Percentiles rank a stretch among this genome's conserved stretches.
Conservation (phyloP, 2,888 invertebrate species). For the Drosophila paranaensis region DNA sequence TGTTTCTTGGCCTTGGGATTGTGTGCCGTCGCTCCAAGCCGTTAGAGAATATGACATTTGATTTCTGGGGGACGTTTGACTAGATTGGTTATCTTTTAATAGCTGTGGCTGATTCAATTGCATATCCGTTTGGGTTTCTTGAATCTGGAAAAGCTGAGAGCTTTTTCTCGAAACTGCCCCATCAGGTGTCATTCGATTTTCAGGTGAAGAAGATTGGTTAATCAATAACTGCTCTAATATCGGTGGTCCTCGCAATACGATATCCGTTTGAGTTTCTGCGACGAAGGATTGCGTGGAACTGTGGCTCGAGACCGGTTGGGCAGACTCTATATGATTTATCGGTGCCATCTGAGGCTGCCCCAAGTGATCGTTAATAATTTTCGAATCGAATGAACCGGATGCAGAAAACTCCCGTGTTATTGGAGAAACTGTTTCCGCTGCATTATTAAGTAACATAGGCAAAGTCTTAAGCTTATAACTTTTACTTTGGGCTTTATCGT, state of each 20-base stretch:
- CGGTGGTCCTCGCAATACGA: no score
- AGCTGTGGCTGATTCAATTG: neutral
- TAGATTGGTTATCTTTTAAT: neutral
- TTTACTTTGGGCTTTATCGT: neutral
- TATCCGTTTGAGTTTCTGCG: neutral
- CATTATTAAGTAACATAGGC: neutral
- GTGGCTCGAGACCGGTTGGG: neutral
- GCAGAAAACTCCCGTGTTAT: neutral
- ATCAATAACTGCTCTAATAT: neutral
- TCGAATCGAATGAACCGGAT: neutral
- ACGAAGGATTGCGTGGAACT: neutral
- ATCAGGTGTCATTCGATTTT: neutral
- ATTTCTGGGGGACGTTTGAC: neutral
- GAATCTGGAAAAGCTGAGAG: neutral
- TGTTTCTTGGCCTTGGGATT: neutral
- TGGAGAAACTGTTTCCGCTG: no score
- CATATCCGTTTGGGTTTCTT: neutral
- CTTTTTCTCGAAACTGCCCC: rapidly evolving
- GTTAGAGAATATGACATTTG: no score
- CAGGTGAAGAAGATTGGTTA: neutral
- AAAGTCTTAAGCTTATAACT: neutral
- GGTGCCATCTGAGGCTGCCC: neutral
- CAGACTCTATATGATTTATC: neutral
- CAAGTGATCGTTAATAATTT: neutral
- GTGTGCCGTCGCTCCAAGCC: no score